Base-by-base conservation (phyloP, 2,113 vertebrate genomes). In the Tretioscincus oriximinensis region DNA sequence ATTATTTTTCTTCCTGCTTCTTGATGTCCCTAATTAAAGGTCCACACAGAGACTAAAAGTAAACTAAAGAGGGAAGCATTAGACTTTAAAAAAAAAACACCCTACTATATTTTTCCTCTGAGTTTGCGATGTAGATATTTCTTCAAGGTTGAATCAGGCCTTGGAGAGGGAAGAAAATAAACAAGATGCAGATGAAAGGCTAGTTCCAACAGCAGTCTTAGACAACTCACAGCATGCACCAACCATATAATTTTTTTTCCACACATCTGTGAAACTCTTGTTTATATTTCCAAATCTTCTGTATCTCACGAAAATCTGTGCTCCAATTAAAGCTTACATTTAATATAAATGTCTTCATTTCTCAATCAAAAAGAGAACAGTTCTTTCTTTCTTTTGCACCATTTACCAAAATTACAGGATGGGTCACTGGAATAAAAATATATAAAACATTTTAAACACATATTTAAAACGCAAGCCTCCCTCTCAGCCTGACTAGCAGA, bases 271-370 rank as follows among this genome's bases (percentile, higher is more conserved):
- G 65, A 29, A 58, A 72, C 28, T 20, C 26, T 64, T 74, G 29
- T 80, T 71, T 74, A 71, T 41, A 10, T 70, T 71, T 49, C 47
- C 65, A 31, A 41, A 26, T 41, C 80, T 75, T 63, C n/a, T 75
- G 64, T 21, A 51, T n/a, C 65, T 61, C 11, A 20, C 29, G n/a
- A 8, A 35, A 45, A 31, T 69, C 64, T 28, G 16, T 28, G 3
- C 63, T 70, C 75, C 41, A 78, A 65, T 63, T 31, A 70, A 54
- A 73, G 41, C 18, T 22, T 1, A 14, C 26, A 12, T 45, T 54
- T 28, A 85, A 65, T 9, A 68, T 28, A 68, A 35, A 78, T 2
- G 20, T 29, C 71, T 11, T 14, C 7, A 22, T 64, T 70, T 51
- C 49, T 79, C 72, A 69, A 16, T 28, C 51, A 60, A 28, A 20